Evolutionary conservation across 2,113 vertebrate genomes (phyloP).

Genomic region (Stercorarius parasiticus): DNA sequence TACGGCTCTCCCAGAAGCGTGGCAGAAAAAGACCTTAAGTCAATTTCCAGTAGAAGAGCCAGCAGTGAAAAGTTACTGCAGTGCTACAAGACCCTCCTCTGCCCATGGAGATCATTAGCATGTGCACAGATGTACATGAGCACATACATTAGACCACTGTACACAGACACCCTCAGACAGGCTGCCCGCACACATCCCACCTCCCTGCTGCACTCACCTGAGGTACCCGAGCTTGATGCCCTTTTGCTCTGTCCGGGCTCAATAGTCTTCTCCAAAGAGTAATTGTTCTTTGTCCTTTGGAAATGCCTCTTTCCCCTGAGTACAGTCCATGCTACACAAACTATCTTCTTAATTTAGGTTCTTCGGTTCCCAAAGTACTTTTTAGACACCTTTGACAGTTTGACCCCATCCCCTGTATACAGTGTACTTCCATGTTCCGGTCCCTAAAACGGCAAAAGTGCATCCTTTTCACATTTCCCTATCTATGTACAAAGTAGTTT

Average conservation of each 20-base stretch:
- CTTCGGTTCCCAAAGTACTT: not conserved
- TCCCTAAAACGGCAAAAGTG: not conserved
- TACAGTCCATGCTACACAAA: not conserved
- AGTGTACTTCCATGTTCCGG: not conserved
- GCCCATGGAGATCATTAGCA: not conserved
- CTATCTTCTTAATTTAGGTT: not conserved
- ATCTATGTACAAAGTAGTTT: rapidly evolving
- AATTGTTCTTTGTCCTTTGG: not conserved
- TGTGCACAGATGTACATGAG: not conserved
- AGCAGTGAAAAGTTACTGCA: not conserved
- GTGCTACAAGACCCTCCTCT: not conserved
- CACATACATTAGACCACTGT: not conserved
- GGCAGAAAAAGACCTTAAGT: not conserved
- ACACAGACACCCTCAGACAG: too few relatives aligned
- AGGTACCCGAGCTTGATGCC: not conserved
- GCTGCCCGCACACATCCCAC: not conserved
- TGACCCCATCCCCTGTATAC: not conserved
- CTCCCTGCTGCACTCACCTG: not conserved
- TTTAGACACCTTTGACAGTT: not conserved
- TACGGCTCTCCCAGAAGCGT: not conserved
- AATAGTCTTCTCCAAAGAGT: not conserved
- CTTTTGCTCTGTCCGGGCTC: not conserved
- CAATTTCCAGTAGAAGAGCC: not conserved
- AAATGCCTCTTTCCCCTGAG: not conserved
- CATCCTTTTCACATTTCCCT: not conserved